Conservation (phyloP, 2,888 invertebrate genomes). For the Drosophila niveifrons region DNA sequence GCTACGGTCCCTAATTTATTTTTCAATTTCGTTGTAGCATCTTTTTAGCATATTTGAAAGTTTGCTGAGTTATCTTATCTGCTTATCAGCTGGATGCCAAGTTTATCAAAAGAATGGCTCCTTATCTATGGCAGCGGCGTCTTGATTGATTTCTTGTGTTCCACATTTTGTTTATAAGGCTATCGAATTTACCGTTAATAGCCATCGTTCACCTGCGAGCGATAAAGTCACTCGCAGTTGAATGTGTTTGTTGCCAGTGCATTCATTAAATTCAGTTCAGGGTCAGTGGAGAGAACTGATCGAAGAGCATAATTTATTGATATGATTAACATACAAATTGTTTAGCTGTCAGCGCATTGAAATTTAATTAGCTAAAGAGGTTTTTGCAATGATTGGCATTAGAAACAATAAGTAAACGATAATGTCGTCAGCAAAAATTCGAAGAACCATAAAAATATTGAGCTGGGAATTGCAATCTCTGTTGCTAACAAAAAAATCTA, state of each 20-base stretch:
- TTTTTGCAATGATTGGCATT: not conserved
- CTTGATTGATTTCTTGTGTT: conserved; percentile 60
- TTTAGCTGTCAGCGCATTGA: not conserved
- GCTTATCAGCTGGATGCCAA: conserved; percentile 45
- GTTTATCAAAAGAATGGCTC: conserved; percentile 29
- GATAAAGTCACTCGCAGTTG: conserved; percentile 31
- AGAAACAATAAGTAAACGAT: not conserved
- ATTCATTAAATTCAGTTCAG: conserved; percentile 52
- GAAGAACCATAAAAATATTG: not conserved
- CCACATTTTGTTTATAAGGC: conserved; percentile 42
- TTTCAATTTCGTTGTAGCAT: not conserved
- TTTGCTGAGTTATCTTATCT: conserved; percentile 26
- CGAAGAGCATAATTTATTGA: conserved; percentile 9
- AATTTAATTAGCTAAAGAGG: not conserved
- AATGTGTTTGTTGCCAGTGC: conserved; percentile 7
- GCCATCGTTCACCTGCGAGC: conserved; percentile 36
- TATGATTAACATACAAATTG: conserved; percentile 22
- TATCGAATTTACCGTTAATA: conserved; percentile 38
- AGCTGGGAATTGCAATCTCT: conserved; percentile 11
- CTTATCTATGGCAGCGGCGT: conserved; percentile 41
- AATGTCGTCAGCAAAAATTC: too few relatives aligned
- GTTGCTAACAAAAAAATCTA: not conserved
- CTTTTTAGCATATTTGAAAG: conserved; percentile 6
- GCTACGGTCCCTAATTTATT: not conserved
- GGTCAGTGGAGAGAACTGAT: conserved; percentile 30